Conservation (phyloP, 2,113 vertebrate genomes). For the Vulpes vulpes region DNA sequence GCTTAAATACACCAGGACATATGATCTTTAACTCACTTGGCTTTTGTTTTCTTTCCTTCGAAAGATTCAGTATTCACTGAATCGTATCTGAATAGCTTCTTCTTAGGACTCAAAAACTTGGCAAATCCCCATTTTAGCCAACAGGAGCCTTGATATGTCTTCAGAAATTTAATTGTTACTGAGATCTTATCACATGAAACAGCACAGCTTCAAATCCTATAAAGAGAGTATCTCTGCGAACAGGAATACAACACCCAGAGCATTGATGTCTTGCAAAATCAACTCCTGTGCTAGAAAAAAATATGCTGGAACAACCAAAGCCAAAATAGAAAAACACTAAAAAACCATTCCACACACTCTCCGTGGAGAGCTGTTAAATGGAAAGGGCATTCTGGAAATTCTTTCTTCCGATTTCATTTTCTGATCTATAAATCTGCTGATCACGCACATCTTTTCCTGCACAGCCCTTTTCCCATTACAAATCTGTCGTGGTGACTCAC, state of each 20-base stretch:
- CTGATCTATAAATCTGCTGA: slow-evolving; percentile 79
- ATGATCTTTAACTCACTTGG: neutral
- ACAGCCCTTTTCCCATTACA: slow-evolving; percentile 53
- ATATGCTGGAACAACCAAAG: slow-evolving; percentile 31
- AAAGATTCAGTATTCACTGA: slow-evolving; percentile 75
- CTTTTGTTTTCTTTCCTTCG: neutral
- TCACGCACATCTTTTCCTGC: slow-evolving; percentile 74
- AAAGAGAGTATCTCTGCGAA: slow-evolving; percentile 78
- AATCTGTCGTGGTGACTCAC: slow-evolving; percentile 77
- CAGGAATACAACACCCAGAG: slow-evolving; percentile 60
- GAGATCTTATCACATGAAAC: slow-evolving; percentile 75
- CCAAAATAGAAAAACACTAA: slow-evolving; percentile 20
- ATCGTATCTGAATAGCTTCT: slow-evolving; percentile 73
- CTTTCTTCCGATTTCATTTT: slow-evolving; percentile 67
- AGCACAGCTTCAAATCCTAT: slow-evolving; percentile 81
- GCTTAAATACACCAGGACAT: neutral
- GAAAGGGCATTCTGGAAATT: slow-evolving; percentile 69
- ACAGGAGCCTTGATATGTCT: slow-evolving; percentile 56
- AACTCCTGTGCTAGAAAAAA: slow-evolving; percentile 56
- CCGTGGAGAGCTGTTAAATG: neutral
- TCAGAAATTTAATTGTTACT: slow-evolving; percentile 73
- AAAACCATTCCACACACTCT: slow-evolving; percentile 8
- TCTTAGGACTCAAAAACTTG: slow-evolving; percentile 61
- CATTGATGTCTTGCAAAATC: slow-evolving; percentile 66
- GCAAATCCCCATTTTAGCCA: slow-evolving; percentile 81